phyloP scores from a whole-genome alignment of 1,140 invertebrate species.

The Anagrus nilaparvatae region DNA sequence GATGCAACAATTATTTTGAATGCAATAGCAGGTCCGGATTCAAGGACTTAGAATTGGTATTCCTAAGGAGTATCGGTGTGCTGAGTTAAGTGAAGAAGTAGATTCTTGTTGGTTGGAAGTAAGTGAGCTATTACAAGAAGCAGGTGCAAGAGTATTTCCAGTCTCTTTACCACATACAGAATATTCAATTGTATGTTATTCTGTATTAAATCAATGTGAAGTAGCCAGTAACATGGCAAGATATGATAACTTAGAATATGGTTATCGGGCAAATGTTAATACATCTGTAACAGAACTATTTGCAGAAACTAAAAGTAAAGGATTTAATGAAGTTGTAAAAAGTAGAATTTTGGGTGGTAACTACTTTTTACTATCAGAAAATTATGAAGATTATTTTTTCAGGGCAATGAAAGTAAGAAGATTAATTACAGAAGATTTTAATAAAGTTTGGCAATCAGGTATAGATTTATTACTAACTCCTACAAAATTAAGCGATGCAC shows the following conservation, averaged over 20 bases:
- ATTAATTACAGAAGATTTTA: conserved; percentile 82
- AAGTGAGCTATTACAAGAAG: conserved; percentile 59
- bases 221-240: conserved; percentile 96
- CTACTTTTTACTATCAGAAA: conserved; percentile 82
- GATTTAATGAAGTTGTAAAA: conserved; percentile 85
- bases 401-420: conserved; percentile 84
- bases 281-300: conserved; percentile 76
- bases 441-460: conserved; percentile 50
- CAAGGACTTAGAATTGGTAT: conserved; percentile 65
- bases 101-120: conserved; percentile 64
- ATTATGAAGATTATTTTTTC: conserved; percentile 88
- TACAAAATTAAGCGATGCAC: conserved; percentile 78
- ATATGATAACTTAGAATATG: conserved; percentile 93
- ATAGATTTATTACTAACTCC: conserved; percentile 89
- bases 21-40: conserved; percentile 67
- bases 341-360: conserved; percentile 93
- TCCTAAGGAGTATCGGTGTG: conserved; percentile 75
- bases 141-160: conserved; percentile 55
- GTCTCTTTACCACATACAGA: conserved; percentile 82
- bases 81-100: conserved; percentile 63
- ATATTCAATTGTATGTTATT: conserved; percentile 85
- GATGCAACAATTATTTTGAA: conserved; percentile 67
- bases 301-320: conserved; percentile 64
- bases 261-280: conserved; percentile 59
- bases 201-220: conserved; percentile 88